Evolutionary conservation across 2,888 invertebrate genomes (phyloP).

Genomic region (Drosophila neutralis): DNA sequence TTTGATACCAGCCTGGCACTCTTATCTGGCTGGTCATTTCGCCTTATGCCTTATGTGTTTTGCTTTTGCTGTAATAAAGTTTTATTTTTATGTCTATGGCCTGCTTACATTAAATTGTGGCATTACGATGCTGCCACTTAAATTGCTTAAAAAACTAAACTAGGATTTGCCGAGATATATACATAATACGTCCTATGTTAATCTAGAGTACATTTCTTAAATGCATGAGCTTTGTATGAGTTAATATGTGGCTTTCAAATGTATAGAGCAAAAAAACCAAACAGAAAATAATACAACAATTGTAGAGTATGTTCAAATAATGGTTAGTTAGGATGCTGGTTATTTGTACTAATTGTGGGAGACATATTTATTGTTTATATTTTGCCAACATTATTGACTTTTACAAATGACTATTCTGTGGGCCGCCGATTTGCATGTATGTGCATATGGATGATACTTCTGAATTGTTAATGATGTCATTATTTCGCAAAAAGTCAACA

Average conservation of each 20-base stretch:
- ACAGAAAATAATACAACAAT: constrained; percentile 11
- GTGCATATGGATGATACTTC: constrained; percentile 45
- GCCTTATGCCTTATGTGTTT: constrained; percentile 28
- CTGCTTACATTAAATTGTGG: constrained; percentile 55
- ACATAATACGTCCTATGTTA: constrained; percentile 37
- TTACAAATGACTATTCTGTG: constrained; percentile 37
- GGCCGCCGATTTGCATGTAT: constrained; percentile 30
- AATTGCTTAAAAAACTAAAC: constrained; percentile 59
- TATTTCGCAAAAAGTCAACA: constrained; percentile 60
- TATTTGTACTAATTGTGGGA: constrained; percentile 39
- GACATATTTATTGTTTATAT: constrained; percentile 25
- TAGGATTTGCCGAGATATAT: constrained; percentile 32
- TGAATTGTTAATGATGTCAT: constrained; percentile 61
- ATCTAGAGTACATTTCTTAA: constrained; percentile 15
- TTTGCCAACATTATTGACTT: constrained; percentile 38
- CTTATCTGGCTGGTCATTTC: constrained; percentile 22
- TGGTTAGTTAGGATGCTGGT: constrained; percentile 6
- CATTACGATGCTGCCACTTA: constrained; percentile 37
- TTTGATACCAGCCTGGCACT: constrained; percentile 15
- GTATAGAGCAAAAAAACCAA: not conserved
- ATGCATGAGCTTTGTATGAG: constrained; percentile 19
- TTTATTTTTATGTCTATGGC: constrained; percentile 54
- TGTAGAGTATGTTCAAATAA: constrained; percentile 12
- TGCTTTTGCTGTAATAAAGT: constrained; percentile 64
- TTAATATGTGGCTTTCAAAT: constrained; percentile 6